A percentile compares a stretch with the other conserved stretches of the same genome.
These are phyloP conservation scores for Chondrosia reniformis DNA, from an alignment of 37 sponge, comb jelly and placozoan genomes.

Conservation along the genomic window DNA sequence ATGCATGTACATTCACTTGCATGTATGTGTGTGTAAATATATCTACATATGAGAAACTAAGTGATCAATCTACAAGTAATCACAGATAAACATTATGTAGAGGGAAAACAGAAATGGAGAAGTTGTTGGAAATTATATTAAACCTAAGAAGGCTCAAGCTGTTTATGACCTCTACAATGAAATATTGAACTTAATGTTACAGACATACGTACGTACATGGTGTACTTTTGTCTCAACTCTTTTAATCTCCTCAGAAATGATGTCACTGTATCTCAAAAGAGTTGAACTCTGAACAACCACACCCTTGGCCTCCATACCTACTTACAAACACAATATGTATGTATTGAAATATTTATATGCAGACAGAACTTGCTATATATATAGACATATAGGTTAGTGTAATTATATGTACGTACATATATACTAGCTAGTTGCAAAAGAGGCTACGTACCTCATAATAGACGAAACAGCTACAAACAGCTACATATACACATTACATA, in stretches of 20 bases:
- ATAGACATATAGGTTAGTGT: background rate
- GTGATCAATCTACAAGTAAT: too few species aligned
- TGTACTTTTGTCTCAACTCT: conserved; percentile 36
- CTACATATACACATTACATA: background rate
- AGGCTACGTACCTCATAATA: too few species aligned
- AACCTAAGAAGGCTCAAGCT: too few species aligned
- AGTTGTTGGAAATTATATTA: too few species aligned
- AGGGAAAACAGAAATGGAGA: too few species aligned
- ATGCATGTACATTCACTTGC: too few species aligned
- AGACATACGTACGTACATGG: conserved; percentile 32
- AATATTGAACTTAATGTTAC: too few species aligned
- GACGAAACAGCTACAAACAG: background rate
- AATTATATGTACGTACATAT: background rate
- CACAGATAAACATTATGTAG: too few species aligned
- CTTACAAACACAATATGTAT: background rate
- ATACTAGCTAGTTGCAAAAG: too few species aligned
- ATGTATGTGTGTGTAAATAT: too few species aligned
- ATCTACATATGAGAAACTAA: too few species aligned
- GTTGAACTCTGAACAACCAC: background rate
- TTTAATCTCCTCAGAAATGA: background rate
- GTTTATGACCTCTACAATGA: too few species aligned
- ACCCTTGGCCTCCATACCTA: conserved; percentile 14
- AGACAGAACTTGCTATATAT: background rate
- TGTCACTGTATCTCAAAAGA: background rate
- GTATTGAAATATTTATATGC: background rate